A percentile compares a stretch with the other conserved stretches of the same genome.
These are phyloP conservation scores for Drosophila hamatofila DNA, from an alignment of 2,888 invertebrate species.

Conservation along the genomic window DNA sequence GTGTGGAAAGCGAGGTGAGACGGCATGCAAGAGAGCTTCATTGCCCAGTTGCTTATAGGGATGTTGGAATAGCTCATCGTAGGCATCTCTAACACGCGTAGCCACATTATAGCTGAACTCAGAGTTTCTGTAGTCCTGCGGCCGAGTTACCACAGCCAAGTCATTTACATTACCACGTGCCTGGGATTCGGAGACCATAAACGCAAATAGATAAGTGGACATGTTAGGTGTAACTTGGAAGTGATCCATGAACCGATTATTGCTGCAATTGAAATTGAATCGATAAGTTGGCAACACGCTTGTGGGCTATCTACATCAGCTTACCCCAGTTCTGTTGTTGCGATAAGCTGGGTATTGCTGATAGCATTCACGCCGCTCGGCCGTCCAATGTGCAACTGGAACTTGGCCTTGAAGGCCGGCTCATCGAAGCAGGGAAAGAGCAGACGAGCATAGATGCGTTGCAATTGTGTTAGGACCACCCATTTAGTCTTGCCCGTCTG, in stretches of 20 bases:
- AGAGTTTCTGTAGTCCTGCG: conserved; percentile 88
- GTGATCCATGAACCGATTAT: conserved; percentile 67
- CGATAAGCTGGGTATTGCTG: conserved; percentile 74
- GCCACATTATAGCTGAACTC: conserved; percentile 87
- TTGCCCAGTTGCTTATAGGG: conserved; percentile 87
- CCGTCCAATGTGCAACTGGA: conserved; percentile 88
- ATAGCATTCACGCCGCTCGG: conserved; percentile 81
- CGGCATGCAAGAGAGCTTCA: conserved; percentile 91
- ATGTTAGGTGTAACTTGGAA: conserved; percentile 86
- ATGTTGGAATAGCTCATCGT: conserved; percentile 89
- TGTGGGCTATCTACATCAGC: neutral
- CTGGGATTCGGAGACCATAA: conserved; percentile 88
- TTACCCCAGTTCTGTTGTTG: conserved; percentile 60
- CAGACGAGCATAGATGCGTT: conserved; percentile 88
- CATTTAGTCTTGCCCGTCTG: conserved; percentile 59
- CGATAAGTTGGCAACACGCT: neutral
- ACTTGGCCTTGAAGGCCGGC: conserved; percentile 89
- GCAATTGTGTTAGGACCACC: conserved; percentile 88
- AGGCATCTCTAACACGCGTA: conserved; percentile 53
- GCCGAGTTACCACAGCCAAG: conserved; percentile 88
- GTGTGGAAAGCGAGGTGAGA: conserved; percentile 91
- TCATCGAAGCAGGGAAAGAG: conserved; percentile 93
- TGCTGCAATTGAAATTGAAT: conserved; percentile 38
- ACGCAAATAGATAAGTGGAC: conserved; percentile 94
- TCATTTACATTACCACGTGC: conserved; percentile 58